These are phyloP conservation scores for Meandrina meandrites DNA, from an alignment of 92 coral and sea anemone genomes.

Conservation along the genomic window DNA sequence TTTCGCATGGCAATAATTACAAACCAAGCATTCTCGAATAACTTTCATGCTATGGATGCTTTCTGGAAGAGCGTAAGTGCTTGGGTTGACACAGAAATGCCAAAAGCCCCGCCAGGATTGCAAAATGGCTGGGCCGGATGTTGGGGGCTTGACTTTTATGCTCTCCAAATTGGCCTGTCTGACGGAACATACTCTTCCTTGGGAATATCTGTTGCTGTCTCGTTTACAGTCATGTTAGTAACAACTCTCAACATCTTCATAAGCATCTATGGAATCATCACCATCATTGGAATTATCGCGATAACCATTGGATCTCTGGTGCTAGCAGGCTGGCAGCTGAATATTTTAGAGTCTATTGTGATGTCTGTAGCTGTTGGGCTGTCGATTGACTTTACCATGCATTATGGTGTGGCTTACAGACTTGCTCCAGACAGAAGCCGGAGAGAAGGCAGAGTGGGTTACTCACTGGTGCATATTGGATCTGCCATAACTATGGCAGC, in stretches of 20 bases:
- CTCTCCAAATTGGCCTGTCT: slow-evolving; percentile 74
- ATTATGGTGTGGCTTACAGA: slow-evolving; percentile 96
- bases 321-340: slow-evolving; percentile 91
- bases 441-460: slow-evolving; percentile 71
- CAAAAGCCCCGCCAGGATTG: slow-evolving; percentile 76
- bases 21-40: slow-evolving; percentile 60
- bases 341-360: slow-evolving; percentile 90
- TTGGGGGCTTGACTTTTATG: slow-evolving; percentile 63
- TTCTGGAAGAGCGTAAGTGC: slow-evolving; percentile 69
- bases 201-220: slow-evolving; percentile 87
- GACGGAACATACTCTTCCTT: slow-evolving; percentile 79
- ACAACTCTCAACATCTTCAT: slow-evolving; percentile 91
- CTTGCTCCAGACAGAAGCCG: slow-evolving; percentile 71
- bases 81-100: slow-evolving; percentile 62
- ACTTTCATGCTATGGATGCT: slow-evolving; percentile 61
- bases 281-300: slow-evolving; percentile 85
- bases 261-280: slow-evolving; percentile 90
- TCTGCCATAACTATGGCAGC: slow-evolving; percentile 97
- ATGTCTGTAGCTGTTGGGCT: slow-evolving; percentile 95
- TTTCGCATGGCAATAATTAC: slow-evolving; percentile 54
- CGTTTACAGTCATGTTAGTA: slow-evolving; percentile 82
- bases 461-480: slow-evolving; percentile 89
- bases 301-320: slow-evolving; percentile 89
- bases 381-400: slow-evolving; percentile 97
- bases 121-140: slow-evolving; percentile 77